phyloP scores from a whole-genome alignment of 2,888 invertebrate species.

The Scaptodrosophila latifasciaeformis region DNA sequence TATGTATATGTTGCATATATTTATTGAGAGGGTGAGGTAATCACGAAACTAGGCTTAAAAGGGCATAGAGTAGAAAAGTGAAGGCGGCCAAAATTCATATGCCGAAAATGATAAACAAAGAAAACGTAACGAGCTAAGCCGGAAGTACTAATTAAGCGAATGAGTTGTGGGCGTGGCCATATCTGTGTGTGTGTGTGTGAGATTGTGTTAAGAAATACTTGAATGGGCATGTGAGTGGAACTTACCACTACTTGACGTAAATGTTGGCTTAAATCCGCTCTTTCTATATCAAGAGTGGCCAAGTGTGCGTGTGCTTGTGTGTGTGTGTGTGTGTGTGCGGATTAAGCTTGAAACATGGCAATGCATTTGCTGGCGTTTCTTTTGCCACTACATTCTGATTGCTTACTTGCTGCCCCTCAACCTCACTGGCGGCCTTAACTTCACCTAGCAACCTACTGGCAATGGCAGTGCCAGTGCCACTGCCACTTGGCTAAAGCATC shows the following conservation, averaged over 20 bases:
- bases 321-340: slow-evolving; percentile 31
- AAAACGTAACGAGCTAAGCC: slow-evolving; percentile 44
- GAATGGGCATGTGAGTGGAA: slow-evolving; percentile 6
- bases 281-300: slow-evolving; percentile 24
- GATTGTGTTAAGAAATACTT: not conserved
- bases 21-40: too few relatives aligned
- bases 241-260: slow-evolving; percentile 55
- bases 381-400: slow-evolving; percentile 2
- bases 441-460: slow-evolving; percentile 8
- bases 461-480: slow-evolving; percentile 22
- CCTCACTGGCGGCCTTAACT: slow-evolving; percentile 29
- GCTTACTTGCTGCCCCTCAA: slow-evolving; percentile 7
- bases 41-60: not conserved
- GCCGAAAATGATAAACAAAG: slow-evolving; percentile 45
- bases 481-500: slow-evolving; percentile 61
- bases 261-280: slow-evolving; percentile 56
- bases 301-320: too few relatives aligned
- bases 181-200: slow-evolving; percentile 5
- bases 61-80: slow-evolving; percentile 1
- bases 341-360: slow-evolving; percentile 64
- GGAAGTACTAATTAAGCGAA: slow-evolving; percentile 58
- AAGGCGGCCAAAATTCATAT: not conserved
- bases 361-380: slow-evolving; percentile 46
- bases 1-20: too few relatives aligned
- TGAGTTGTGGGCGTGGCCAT: slow-evolving; percentile 30